These are phyloP conservation scores for Cerceris rybyensis DNA, from an alignment of 2,888 invertebrate genomes.

Conservation along the genomic window DNA sequence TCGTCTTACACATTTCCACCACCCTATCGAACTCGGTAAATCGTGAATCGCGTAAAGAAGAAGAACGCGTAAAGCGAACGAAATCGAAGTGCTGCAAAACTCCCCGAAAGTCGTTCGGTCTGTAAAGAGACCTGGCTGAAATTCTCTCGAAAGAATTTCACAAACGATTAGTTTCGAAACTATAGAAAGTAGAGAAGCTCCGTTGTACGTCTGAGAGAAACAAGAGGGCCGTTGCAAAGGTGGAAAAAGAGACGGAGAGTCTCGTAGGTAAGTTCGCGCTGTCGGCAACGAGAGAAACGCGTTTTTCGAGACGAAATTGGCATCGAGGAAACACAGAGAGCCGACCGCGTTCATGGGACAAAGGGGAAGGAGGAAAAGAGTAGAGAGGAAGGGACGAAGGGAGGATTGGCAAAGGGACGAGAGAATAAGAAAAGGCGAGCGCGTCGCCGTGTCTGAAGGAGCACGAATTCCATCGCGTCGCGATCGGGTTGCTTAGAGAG, in stretches of 20 bases:
- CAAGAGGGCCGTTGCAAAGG: not conserved
- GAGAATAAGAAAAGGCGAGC: slow-evolving; percentile 59
- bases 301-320: slow-evolving; percentile 46
- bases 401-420: slow-evolving; percentile 17
- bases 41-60: too few species aligned
- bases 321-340: slow-evolving; percentile 33
- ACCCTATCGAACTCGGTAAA: too few species aligned
- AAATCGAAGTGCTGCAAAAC: too few species aligned
- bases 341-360: slow-evolving; percentile 32
- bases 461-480: slow-evolving; percentile 72
- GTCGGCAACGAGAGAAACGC: slow-evolving; percentile 29
- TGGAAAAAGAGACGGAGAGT: not conserved
- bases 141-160: slow-evolving; percentile 27
- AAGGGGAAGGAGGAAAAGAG: slow-evolving; percentile 20
- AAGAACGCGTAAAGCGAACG: too few species aligned
- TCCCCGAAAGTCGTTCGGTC: not conserved
- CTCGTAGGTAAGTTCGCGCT: slow-evolving; percentile 17
- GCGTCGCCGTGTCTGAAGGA: slow-evolving; percentile 61
- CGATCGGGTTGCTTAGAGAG: slow-evolving; percentile 70
- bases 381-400: not conserved
- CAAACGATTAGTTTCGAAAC: slow-evolving; percentile 34
- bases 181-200: not conserved
- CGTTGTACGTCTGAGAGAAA: not conserved
- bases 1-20: too few species aligned
- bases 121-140: not conserved